Percentiles rank a stretch among this genome's conserved stretches.
phyloP scores from a whole-genome alignment of 2,888 invertebrate genomes.

The Callyntrura sp. region DNA sequence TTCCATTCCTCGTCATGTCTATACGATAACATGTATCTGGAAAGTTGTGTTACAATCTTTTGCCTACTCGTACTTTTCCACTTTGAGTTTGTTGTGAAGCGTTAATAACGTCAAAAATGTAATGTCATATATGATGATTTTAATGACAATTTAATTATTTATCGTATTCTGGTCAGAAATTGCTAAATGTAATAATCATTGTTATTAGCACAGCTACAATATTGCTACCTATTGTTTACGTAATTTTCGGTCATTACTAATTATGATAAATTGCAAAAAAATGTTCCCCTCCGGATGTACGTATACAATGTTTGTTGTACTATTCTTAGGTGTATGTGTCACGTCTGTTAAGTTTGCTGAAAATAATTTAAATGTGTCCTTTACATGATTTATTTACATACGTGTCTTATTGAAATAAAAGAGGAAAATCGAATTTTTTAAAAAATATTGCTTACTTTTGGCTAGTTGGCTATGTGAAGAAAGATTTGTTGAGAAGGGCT shows the following conservation, averaged over 20 bases:
- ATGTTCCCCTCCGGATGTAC: conserved; percentile 44
- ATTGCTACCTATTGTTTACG: conserved; percentile 5
- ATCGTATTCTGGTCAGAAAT: conserved; percentile 52
- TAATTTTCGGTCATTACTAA: conserved; percentile 7
- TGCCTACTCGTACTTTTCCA: conserved; percentile 1
- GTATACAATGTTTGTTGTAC: conserved; percentile 56
- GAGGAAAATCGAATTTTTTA: neutral
- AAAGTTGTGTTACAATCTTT: conserved; percentile 14
- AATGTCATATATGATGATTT: neutral
- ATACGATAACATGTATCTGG: neutral
- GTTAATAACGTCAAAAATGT: neutral
- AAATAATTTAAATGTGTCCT: conserved; percentile 21
- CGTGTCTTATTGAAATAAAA: conserved; percentile 1
- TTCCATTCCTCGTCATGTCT: conserved; percentile 55
- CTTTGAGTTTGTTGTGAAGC: neutral
- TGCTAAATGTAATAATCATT: conserved; percentile 5
- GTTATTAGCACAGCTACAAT: conserved; percentile 5
- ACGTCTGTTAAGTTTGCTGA: conserved; percentile 34
- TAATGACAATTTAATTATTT: conserved; percentile 40
- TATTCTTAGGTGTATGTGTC: neutral
- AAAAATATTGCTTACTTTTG: conserved; percentile 13
- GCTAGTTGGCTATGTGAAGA: neutral
- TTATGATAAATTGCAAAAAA: conserved; percentile 4
- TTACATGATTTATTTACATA: conserved; percentile 16
- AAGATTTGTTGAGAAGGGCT: neutral